phyloP scores from a whole-genome alignment of 2,888 invertebrate genomes.

The Panzeria rudis region DNA sequence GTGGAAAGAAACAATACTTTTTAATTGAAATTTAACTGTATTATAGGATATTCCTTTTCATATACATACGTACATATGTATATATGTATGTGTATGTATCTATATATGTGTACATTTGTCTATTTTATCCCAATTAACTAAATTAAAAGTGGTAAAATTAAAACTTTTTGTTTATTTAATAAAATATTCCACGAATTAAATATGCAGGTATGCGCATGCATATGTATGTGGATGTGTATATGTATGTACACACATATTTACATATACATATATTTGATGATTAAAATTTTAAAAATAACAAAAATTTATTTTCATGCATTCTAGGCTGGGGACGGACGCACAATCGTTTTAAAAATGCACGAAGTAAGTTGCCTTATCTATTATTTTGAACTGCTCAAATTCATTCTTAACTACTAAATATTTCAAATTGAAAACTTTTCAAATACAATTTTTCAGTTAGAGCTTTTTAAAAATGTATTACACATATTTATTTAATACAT shows the following conservation, averaged over 20 bases:
- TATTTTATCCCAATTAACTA: too few relatives aligned
- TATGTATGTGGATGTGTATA: too few relatives aligned
- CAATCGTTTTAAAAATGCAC: too few relatives aligned
- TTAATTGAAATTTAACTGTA: background rate
- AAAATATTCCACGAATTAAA: constrained; percentile 2
- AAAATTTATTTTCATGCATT: too few relatives aligned
- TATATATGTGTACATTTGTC: too few relatives aligned
- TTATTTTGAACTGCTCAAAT: too few relatives aligned
- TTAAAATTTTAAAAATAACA: too few relatives aligned
- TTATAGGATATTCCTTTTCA: background rate
- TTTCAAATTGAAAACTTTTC: background rate
- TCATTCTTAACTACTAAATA: too few relatives aligned
- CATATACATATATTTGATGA: background rate
- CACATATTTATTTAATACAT: background rate
- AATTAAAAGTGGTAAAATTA: background rate
- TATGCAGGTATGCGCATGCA: background rate
- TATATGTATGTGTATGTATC: too few relatives aligned
- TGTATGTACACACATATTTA: background rate
- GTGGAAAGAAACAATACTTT: background rate
- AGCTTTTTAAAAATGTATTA: background rate
- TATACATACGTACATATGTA: background rate
- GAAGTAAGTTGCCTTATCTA: too few relatives aligned
- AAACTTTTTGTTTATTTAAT: background rate
- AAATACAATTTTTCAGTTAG: background rate
- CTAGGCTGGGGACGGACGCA: too few relatives aligned